These are phyloP conservation scores for Pangasianodon gigas DNA, from an alignment of 2,113 vertebrate genomes.

Conservation along the genomic window DNA sequence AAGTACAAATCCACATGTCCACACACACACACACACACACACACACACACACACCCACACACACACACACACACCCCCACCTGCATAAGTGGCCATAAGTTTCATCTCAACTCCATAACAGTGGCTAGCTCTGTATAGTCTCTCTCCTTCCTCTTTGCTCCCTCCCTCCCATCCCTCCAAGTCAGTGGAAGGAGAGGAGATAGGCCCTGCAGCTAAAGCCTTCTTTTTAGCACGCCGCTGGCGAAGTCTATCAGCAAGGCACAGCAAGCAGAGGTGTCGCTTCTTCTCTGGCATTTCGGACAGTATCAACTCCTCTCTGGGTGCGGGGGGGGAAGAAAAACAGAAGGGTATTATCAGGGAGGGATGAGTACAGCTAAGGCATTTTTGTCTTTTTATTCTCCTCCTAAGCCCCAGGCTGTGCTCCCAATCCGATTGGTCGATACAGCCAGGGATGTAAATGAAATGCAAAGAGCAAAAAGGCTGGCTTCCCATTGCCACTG, in stretches of 20 bases:
- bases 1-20: background rate
- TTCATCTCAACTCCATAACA: constrained; percentile 65
- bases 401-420: constrained; percentile 82
- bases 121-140: constrained; percentile 72
- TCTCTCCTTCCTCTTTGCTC: constrained; percentile 64
- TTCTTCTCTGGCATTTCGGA: constrained; percentile 83
- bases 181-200: constrained; percentile 72
- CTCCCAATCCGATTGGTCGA: constrained; percentile 85
- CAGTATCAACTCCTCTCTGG: constrained; percentile 82
- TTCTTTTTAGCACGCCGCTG: constrained; percentile 76
- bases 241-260: constrained; percentile 78
- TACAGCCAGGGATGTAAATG: constrained; percentile 85
- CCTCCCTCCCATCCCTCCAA: constrained; percentile 52
- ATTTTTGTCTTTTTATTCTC: constrained; percentile 84
- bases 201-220: constrained; percentile 79
- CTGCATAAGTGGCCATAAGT: constrained; percentile 61
- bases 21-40: background rate
- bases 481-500: constrained; percentile 78
- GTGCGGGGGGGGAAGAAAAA: constrained; percentile 74
- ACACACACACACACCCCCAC: too few species aligned
- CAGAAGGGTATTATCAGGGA: constrained; percentile 83
- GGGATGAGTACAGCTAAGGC: constrained; percentile 83
- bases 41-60: background rate
- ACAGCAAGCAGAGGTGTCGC: constrained; percentile 82
- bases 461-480: constrained; percentile 85